Evolutionary conservation across 2,888 invertebrate genomes (phyloP).

Genomic region (Drosophila maculinotata): DNA sequence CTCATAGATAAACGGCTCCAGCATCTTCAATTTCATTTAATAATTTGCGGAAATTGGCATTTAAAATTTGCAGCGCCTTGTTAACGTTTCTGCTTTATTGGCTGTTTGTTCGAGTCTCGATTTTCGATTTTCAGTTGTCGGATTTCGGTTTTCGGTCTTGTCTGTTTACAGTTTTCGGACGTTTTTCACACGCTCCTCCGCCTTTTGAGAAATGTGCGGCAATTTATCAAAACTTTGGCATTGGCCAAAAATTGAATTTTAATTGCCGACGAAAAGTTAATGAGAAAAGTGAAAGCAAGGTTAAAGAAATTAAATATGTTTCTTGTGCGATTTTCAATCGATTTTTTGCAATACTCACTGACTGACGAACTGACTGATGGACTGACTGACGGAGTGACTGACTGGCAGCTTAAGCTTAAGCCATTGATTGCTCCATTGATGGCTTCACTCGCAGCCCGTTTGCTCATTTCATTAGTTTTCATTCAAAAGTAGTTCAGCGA

Average conservation of each 20-base stretch:
- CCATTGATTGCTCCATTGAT: constrained; percentile 65
- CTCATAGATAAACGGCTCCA: constrained; percentile 61
- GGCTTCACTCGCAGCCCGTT: constrained; percentile 41
- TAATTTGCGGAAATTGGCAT: constrained; percentile 81
- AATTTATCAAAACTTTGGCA: constrained; percentile 64
- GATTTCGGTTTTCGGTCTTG: constrained; percentile 15
- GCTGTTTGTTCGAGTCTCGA: constrained; percentile 4
- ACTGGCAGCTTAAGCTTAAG: constrained; percentile 33
- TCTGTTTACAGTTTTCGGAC: constrained; percentile 23
- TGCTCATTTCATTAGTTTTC: constrained; percentile 70
- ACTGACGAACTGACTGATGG: constrained; percentile 10
- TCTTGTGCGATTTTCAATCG: constrained; percentile 59
- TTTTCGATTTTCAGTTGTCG: constrained; percentile 9
- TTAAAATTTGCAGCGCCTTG: constrained; percentile 75
- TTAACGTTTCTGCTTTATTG: constrained; percentile 58
- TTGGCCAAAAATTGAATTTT: constrained; percentile 77
- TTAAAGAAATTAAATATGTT: constrained; percentile 77
- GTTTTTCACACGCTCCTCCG: constrained; percentile 75
- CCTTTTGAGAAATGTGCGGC: constrained; percentile 61
- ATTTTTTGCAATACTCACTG: constrained; percentile 53
- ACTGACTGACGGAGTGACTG: neutral
- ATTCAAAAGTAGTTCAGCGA: constrained; percentile 76
- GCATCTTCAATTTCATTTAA: constrained; percentile 80
- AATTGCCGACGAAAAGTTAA: constrained; percentile 79
- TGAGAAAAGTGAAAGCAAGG: constrained; percentile 81